Base-by-base conservation (phyloP, 2,797 vertebrate genomes). In the Clamator glandarius region DNA sequence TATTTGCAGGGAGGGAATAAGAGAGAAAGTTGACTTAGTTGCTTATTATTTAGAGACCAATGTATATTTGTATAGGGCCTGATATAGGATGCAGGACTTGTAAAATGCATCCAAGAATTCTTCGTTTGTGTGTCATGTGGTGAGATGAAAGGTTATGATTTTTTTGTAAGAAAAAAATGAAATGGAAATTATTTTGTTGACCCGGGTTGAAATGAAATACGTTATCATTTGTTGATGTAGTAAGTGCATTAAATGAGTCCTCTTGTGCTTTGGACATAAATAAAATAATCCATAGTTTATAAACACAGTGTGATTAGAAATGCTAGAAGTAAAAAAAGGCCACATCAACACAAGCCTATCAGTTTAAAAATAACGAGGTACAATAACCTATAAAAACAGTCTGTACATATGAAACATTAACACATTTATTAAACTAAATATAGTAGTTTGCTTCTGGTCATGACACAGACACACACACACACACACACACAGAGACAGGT, bases 141-240 rank as follows among this genome's bases (percentile, higher is more conserved):
- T 93, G 55, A 90, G 50, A 92, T 57, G 41, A 92, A 92, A 94
- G 51, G 57, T 92, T 87, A 72, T 70, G 68, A 78, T 74, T 75
- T 89, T 92, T 96, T 44, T 78, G n/a, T 84, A 58, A 62, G 54
- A 62, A 61, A 78, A 70, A 84, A 92, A 85, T 66, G 17, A 89
- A 92, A 80, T 77, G 46, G 35, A 89, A 89, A 80, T 89, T 78
- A 68, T 82, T 93, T 64, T 92, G 17, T 57, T 84, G 46, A 31
- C 35, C 17, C 55, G 21, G 41, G 12, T 48, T 89, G 57, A 81
- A 85, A 66, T 93, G 1, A 94, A 95, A 72, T 67, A 73, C 33
- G 74, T 83, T 4, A 63, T 28, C 15, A 69, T 90, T 87, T 89
- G 33, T 57, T 63, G 61, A 90, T 36, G 44, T 48, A 87, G 25